Evolutionary conservation across 64 coral and sea anemone genomes (phyloP), one percentile per base, ranked within the genome.

Genomic region (Actinia tenebrosa): DNA sequence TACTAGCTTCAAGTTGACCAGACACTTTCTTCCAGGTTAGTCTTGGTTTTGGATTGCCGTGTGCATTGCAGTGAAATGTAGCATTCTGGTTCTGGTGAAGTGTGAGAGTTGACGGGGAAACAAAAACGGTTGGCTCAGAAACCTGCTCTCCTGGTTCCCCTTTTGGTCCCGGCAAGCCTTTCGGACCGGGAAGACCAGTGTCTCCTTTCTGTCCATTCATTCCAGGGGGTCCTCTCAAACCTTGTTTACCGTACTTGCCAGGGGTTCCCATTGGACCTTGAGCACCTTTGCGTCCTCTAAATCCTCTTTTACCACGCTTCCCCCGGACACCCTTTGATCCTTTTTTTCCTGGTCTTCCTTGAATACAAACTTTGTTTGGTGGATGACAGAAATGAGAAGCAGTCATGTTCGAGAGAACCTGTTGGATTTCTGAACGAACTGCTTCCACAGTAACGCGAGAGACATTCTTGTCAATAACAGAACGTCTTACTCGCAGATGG

Each of bases 241-340:
- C 91, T 88, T 79, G 91, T 53, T 88, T 92, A 13, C 86, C 91
- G 10, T 92, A 54, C 60, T 58, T 87, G 16, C 91, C 91, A 66
- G 81, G 80, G 19, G 80, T 66, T 27, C 91, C 91, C 68, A 79
- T 77, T 17, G 26, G 22, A 7, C 91, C 91, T 88, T 85, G 79
- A 2, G 1, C 2, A 4, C 91, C 91, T 44, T 50, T 87, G 26
- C 82, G 80, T n/a, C n/a, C n/a, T n/a, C n/a, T n/a, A n/a, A n/a
- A n/a, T n/a, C n/a, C n/a, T n/a, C n/a, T n/a, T n/a, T n/a, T n/a
- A 78, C 91, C 91, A 84, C 86, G 64, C 27, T 18, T 62, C 46
- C 86, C 91, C 58, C 91, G 30, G 13, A 63, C 14, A 20, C 91
- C 91, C 63, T 77, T 83, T 42, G 43, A 61, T 16, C 91, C 86